Evolutionary conservation across 2,113 vertebrate species (phyloP).

Genomic region (human (Homo sapiens)): GRCh38 chr4:112131001-112131500

Average conservation of each 20-base stretch:
- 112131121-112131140: constrained; percentile 15
- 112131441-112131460: not conserved
- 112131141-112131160: constrained; percentile 56
- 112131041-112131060: constrained; percentile 57
- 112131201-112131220: not conserved
- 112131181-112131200: not conserved
- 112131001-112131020: constrained; percentile 37
- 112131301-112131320: not conserved
- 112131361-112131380: not conserved
- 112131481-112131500: not conserved
- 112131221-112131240: not conserved
- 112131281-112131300: not conserved
- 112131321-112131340: not conserved
- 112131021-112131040: constrained; percentile 42
- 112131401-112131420: not conserved
- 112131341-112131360: not conserved
- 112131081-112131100: constrained; percentile 51
- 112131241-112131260: not conserved
- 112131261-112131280: not conserved
- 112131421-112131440: not conserved
- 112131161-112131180: constrained; percentile 15
- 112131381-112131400: not conserved
- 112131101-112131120: not conserved
- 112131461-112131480: constrained; percentile 15
- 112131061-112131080: not conserved